These are phyloP conservation scores for Leuciscus waleckii DNA, from an alignment of 2,797 vertebrate species.

Conservation along the genomic window DNA sequence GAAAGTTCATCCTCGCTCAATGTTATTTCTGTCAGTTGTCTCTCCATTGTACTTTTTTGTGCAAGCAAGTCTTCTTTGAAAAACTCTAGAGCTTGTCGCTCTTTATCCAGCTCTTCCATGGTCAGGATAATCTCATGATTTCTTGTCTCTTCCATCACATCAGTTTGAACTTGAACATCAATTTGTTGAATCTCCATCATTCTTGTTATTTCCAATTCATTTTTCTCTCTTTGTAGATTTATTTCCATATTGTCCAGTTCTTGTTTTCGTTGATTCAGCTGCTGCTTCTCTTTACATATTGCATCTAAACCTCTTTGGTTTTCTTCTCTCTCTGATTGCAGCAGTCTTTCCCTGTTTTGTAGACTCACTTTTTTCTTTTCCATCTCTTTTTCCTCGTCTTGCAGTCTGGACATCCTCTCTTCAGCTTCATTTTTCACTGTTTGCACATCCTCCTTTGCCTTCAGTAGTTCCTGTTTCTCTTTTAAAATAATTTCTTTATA, in stretches of 20 bases:
- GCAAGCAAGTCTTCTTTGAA: background rate
- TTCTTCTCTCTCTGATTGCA: slow-evolving; percentile 30
- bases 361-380: slow-evolving; percentile 20
- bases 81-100: slow-evolving; percentile 3
- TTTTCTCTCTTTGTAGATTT: slow-evolving; percentile 26
- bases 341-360: slow-evolving; percentile 13
- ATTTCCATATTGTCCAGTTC: slow-evolving; percentile 25
- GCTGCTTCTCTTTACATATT: slow-evolving; percentile 35
- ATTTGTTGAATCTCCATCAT: background rate
- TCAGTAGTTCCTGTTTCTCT: slow-evolving; percentile 47
- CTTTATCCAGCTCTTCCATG: slow-evolving; percentile 28
- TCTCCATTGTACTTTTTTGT: slow-evolving; percentile 31
- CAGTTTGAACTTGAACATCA: slow-evolving; percentile 49
- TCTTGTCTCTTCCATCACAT: background rate
- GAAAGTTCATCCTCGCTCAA: slow-evolving; percentile 29
- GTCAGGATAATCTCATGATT: slow-evolving; percentile 12
- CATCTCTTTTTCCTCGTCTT: slow-evolving; percentile 20
- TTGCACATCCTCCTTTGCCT: slow-evolving; percentile 21
- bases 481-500: slow-evolving; percentile 40
- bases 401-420: slow-evolving; percentile 44
- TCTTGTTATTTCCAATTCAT: slow-evolving; percentile 2
- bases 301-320: slow-evolving; percentile 6
- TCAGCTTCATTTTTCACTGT: slow-evolving; percentile 5
- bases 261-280: slow-evolving; percentile 36
- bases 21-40: slow-evolving; percentile 1